These are phyloP conservation scores for Lamellibrachia columna DNA, from an alignment of 2,888 invertebrate species.

Conservation along the genomic window DNA sequence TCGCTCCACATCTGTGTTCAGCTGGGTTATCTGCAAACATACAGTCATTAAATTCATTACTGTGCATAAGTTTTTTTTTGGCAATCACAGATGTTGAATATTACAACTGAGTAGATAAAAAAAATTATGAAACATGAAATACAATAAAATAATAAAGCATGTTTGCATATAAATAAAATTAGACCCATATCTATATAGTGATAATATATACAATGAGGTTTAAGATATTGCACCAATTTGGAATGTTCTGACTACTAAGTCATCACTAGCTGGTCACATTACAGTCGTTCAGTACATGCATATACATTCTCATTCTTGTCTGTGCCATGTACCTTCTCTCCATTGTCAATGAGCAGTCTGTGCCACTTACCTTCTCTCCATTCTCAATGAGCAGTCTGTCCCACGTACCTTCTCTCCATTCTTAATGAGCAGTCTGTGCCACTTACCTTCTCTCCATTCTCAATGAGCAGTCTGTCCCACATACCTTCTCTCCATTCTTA, in stretches of 20 bases:
- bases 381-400: slow-evolving; percentile 88
- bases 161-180: background rate
- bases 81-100: background rate
- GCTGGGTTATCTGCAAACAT: slow-evolving; percentile 76
- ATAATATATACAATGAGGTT: too few species aligned
- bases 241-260: background rate
- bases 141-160: background rate
- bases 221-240: background rate
- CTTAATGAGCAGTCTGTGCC: slow-evolving; percentile 88
- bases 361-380: slow-evolving; percentile 94
- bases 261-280: background rate
- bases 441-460: slow-evolving; percentile 90
- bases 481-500: slow-evolving; percentile 88
- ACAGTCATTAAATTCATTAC: background rate
- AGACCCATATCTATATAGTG: too few species aligned
- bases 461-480: slow-evolving; percentile 90
- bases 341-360: slow-evolving; percentile 85
- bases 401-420: slow-evolving; percentile 94
- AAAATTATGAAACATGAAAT: background rate
- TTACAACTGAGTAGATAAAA: background rate
- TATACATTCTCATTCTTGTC: slow-evolving; percentile 62
- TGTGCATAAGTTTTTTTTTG: background rate
- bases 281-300: background rate
- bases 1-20: slow-evolving; percentile 87
- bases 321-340: slow-evolving; percentile 74